phyloP scores from a whole-genome alignment of 1,140 invertebrate genomes.

The Drosophila watanabei region DNA sequence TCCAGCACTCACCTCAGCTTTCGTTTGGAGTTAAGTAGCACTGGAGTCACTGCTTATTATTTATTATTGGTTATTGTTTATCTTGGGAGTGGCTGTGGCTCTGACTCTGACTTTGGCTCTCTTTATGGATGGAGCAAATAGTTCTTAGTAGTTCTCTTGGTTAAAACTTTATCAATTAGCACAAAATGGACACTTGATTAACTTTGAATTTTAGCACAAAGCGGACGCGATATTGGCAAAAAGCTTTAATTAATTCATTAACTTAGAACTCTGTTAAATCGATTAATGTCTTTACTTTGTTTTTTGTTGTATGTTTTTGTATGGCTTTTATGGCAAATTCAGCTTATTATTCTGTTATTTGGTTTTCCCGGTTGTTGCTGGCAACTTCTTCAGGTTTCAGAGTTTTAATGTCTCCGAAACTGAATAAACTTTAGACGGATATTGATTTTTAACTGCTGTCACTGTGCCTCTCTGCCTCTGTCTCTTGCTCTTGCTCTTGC shows the following conservation, averaged over 20 bases:
- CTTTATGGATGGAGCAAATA: slow-evolving; percentile 66
- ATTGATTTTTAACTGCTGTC: slow-evolving; percentile 81
- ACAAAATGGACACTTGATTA: slow-evolving; percentile 72
- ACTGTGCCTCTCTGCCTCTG: slow-evolving; percentile 21
- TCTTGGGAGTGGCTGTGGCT: slow-evolving; percentile 58
- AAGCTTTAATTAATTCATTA: slow-evolving; percentile 39
- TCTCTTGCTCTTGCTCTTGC: not conserved
- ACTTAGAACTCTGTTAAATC: slow-evolving; percentile 15
- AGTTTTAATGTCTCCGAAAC: slow-evolving; percentile 55
- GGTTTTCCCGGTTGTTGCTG: slow-evolving; percentile 35
- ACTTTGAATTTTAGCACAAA: slow-evolving; percentile 54
- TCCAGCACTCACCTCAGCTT: slow-evolving; percentile 26
- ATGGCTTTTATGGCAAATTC: slow-evolving; percentile 19
- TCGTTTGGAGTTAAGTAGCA: not conserved
- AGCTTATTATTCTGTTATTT: slow-evolving; percentile 14
- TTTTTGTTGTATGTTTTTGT: not conserved
- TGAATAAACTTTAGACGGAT: slow-evolving; percentile 86
- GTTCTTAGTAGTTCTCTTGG: slow-evolving; percentile 28
- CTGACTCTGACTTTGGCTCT: slow-evolving; percentile 12
- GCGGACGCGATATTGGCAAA: slow-evolving; percentile 53
- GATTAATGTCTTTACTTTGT: slow-evolving; percentile 19
- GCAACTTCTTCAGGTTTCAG: slow-evolving; percentile 58
- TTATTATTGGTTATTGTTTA: slow-evolving; percentile 5
- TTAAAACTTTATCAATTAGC: slow-evolving; percentile 27
- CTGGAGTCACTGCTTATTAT: slow-evolving; percentile 4